Percentiles rank a stretch among this genome's conserved stretches.
Conservation (phyloP, 2,797 vertebrate genomes). For the Carapus acus region DNA sequence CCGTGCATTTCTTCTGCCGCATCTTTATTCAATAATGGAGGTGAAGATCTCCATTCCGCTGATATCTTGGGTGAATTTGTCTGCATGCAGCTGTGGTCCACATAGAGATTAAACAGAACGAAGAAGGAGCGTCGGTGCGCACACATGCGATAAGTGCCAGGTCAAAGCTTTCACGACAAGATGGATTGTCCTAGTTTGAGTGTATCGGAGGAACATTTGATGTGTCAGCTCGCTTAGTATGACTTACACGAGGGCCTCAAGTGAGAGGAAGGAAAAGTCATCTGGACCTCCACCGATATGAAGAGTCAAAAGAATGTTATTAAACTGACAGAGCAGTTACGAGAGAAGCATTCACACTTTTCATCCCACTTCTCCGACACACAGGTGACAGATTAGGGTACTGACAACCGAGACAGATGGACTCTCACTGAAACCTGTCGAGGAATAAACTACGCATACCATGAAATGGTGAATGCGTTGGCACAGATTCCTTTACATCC, state of each 20-base stretch:
- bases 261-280: conserved; percentile 2
- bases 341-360: too few species aligned
- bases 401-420: too few species aligned
- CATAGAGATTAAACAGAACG: conserved; percentile 42
- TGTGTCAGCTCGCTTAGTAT: conserved; percentile 4
- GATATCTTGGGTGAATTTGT: conserved; percentile 28
- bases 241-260: neutral
- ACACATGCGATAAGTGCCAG: conserved; percentile 17
- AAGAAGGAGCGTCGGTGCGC: conserved; percentile 15
- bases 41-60: conserved; percentile 30
- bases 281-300: neutral
- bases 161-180: conserved; percentile 20
- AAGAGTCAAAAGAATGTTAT: too few species aligned
- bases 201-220: conserved; percentile 9
- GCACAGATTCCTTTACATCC: too few species aligned
- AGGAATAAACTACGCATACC: too few species aligned
- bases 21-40: conserved; percentile 34
- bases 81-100: conserved; percentile 43
- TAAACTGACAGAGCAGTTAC: too few species aligned
- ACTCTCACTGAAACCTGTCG: too few species aligned
- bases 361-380: too few species aligned
- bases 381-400: too few species aligned
- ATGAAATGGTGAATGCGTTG: too few species aligned
- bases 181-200: neutral
- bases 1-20: conserved; percentile 34